Percentiles rank a stretch among this genome's conserved stretches.
These are phyloP conservation scores for Plagiodera versicolora DNA, from an alignment of 2,888 invertebrate species.

Conservation along the genomic window DNA sequence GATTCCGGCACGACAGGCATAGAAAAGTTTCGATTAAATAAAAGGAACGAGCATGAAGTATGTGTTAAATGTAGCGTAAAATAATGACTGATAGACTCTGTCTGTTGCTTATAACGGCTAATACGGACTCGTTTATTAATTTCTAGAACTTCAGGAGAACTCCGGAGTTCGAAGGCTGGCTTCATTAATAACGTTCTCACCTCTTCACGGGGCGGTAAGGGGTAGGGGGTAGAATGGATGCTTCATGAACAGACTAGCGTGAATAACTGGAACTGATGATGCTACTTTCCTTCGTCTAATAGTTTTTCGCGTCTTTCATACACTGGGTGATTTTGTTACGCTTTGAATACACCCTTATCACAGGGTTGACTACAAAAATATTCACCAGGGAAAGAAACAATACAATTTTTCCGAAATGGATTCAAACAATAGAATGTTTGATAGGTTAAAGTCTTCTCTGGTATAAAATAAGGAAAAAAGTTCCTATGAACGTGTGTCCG, in stretches of 20 bases:
- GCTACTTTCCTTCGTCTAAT: neutral
- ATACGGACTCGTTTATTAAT: constrained; percentile 57
- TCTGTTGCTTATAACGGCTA: constrained; percentile 58
- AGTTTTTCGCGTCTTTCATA: neutral
- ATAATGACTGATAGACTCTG: constrained; percentile 59
- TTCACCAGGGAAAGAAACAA: too few species aligned
- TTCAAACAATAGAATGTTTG: too few species aligned
- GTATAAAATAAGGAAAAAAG: too few species aligned
- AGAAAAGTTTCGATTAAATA: constrained; percentile 28
- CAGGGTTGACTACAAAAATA: too few species aligned
- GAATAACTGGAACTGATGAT: constrained; percentile 13
- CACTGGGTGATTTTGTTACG: too few species aligned
- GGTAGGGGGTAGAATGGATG: constrained; percentile 41
- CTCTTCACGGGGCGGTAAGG: constrained; percentile 32
- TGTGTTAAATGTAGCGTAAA: constrained; percentile 58
- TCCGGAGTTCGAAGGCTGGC: constrained; percentile 47
- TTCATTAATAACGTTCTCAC: constrained; percentile 57
- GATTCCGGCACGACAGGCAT: constrained; percentile 9
- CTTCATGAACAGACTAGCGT: constrained; percentile 51
- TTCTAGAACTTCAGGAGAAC: constrained; percentile 44
- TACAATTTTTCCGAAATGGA: too few species aligned
- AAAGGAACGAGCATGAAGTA: constrained; percentile 55
- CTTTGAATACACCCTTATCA: too few species aligned
- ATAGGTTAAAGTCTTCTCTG: too few species aligned
- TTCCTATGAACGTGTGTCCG: too few species aligned